phyloP scores from a whole-genome alignment of 2,797 vertebrate species.

The Allobates femoralis region DNA sequence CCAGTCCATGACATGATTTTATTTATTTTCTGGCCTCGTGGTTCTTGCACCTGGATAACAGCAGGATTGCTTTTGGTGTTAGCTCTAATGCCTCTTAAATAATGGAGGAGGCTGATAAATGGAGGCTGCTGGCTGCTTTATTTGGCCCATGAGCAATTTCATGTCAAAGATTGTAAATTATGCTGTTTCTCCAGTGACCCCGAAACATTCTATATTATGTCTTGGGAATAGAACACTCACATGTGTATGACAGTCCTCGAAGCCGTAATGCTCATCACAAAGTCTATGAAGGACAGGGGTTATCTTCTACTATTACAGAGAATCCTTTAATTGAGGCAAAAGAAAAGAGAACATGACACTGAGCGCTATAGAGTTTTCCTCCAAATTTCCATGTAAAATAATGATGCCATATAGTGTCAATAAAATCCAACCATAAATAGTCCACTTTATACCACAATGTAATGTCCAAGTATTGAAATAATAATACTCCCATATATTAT shows the following conservation, averaged over 20 bases:
- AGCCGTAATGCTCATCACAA: not conserved
- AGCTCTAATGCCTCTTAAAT: conserved; percentile 26
- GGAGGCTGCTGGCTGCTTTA: conserved; percentile 14
- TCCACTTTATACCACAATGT: not conserved
- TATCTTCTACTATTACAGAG: too few species aligned
- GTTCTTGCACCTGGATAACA: not conserved
- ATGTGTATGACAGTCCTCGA: not conserved
- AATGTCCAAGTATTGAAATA: not conserved
- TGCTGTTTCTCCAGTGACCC: conserved; percentile 1
- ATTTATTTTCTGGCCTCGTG: not conserved
- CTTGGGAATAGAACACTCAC: not conserved
- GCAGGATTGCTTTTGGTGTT: not conserved
- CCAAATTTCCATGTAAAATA: too few species aligned
- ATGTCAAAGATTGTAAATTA: conserved; percentile 14
- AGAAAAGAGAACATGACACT: too few species aligned
- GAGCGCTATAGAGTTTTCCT: too few species aligned
- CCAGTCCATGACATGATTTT: not conserved
- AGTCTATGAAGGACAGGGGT: not conserved
- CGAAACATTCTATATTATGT: too few species aligned
- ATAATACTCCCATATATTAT: not conserved
- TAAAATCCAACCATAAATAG: not conserved
- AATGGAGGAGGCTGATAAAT: conserved; percentile 25
- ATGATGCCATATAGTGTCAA: not conserved
- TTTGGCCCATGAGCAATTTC: conserved; percentile 33
- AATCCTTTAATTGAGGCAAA: too few species aligned